These are phyloP conservation scores for Brenthis daphne DNA, from an alignment of 2,888 invertebrate genomes.

Conservation along the genomic window DNA sequence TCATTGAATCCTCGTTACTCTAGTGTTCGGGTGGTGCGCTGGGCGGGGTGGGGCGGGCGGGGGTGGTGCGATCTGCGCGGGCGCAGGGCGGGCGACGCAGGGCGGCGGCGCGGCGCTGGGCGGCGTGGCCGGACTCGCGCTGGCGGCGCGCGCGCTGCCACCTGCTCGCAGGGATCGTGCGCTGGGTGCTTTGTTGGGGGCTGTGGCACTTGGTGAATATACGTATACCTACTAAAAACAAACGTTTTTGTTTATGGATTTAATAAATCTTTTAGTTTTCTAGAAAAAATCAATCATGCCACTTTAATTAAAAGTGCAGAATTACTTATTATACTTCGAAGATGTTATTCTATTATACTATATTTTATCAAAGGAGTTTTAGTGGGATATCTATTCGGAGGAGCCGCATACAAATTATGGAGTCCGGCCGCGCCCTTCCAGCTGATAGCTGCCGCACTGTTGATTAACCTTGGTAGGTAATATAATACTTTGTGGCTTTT, in stretches of 20 bases:
- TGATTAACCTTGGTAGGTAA: slow-evolving; percentile 55
- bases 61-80: slow-evolving; percentile 48
- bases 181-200: slow-evolving; percentile 63
- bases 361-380: slow-evolving; percentile 59
- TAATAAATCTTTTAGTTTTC: not conserved
- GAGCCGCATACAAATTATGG: slow-evolving; percentile 63
- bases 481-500: not conserved
- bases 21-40: slow-evolving; percentile 40
- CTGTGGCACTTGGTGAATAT: slow-evolving; percentile 64
- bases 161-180: slow-evolving; percentile 48
- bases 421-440: slow-evolving; percentile 65
- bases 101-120: slow-evolving; percentile 63
- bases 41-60: slow-evolving; percentile 45
- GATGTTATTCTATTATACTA: not conserved
- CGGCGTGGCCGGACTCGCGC: slow-evolving; percentile 64
- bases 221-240: too few species aligned
- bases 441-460: slow-evolving; percentile 56
- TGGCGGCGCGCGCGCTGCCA: slow-evolving; percentile 55
- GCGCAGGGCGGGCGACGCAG: slow-evolving; percentile 54
- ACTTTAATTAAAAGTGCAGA: not conserved
- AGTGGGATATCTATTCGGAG: slow-evolving; percentile 74
- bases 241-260: not conserved
- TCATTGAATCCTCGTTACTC: not conserved
- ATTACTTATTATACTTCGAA: not conserved
- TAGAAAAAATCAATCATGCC: too few species aligned